Evolutionary conservation across 2,113 vertebrate genomes (phyloP).

Genomic region (Picathartes gymnocephalus): DNA sequence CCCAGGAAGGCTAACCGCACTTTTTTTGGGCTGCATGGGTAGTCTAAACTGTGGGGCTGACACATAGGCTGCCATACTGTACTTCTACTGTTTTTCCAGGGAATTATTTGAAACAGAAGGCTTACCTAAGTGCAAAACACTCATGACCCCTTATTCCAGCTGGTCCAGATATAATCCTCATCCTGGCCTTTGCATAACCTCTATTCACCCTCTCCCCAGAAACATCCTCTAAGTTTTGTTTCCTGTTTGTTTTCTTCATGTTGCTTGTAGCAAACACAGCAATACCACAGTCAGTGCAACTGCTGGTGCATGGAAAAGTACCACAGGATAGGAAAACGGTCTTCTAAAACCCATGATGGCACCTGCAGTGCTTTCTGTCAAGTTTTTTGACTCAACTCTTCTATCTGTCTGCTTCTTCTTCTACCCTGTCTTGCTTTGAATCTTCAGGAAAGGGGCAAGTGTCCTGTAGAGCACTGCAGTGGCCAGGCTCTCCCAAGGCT

Average conservation of each 20-base stretch:
- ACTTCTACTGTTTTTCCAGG: no score
- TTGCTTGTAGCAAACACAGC: not conserved
- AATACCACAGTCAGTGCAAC: not conserved
- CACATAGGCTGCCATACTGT: fast-evolving
- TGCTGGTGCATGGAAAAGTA: not conserved
- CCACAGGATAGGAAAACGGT: not conserved
- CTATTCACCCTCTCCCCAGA: not conserved
- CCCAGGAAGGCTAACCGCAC: fast-evolving
- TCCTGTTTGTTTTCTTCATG: not conserved
- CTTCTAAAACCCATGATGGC: not conserved
- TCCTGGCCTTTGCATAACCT: not conserved
- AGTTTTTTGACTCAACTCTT: not conserved
- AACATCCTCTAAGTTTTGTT: not conserved
- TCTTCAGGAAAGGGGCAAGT: not conserved
- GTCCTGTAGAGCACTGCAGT: not conserved
- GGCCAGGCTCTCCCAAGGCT: not conserved
- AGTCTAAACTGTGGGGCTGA: not conserved
- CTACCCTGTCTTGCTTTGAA: not conserved
- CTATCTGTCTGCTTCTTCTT: not conserved
- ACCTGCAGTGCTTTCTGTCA: not conserved
- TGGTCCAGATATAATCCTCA: not conserved
- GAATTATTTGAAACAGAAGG: no score
- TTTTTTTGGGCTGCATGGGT: not conserved
- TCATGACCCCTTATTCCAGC: not conserved
- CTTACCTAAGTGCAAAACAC: no score